Evolutionary conservation across 2,113 vertebrate species (phyloP).

Genomic region (Nothobranchius furzeri): DNA sequence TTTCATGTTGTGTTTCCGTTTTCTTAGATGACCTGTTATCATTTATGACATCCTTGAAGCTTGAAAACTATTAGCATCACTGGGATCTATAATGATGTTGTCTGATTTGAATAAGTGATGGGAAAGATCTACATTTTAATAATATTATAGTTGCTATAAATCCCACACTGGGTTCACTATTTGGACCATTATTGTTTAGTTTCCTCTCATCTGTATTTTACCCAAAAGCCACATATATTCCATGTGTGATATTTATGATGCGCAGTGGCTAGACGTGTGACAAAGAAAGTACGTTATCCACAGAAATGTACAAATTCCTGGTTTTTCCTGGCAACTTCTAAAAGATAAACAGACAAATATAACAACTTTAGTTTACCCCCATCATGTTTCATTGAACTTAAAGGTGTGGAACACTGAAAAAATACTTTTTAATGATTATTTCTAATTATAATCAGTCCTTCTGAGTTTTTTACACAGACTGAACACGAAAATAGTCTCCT

Average conservation of each 20-base stretch:
- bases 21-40: not conserved
- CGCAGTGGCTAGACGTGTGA: not conserved
- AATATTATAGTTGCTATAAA: not conserved
- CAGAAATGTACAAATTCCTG: not conserved
- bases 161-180: too few relatives aligned
- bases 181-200: too few relatives aligned
- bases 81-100: not conserved
- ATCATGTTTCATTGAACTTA: not conserved
- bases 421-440: too few relatives aligned
- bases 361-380: not conserved
- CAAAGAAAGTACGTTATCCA: conserved; percentile 4
- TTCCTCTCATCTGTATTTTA: not conserved
- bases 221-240: not conserved
- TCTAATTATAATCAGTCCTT: too few relatives aligned
- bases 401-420: too few relatives aligned
- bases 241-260: conserved; percentile 1
- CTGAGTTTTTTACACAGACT: too few relatives aligned
- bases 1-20: not conserved
- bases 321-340: not conserved
- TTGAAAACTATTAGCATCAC: conserved; percentile 6
- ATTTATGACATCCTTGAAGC: conserved; percentile 1
- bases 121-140: not conserved
- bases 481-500: too few relatives aligned
- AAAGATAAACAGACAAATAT: conserved; percentile 8
- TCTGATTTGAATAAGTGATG: conserved; percentile 2